Evolutionary conservation across 2,888 invertebrate genomes (phyloP), one percentile per base, ranked within the genome.

Genomic region (Diarsia rubi): DNA sequence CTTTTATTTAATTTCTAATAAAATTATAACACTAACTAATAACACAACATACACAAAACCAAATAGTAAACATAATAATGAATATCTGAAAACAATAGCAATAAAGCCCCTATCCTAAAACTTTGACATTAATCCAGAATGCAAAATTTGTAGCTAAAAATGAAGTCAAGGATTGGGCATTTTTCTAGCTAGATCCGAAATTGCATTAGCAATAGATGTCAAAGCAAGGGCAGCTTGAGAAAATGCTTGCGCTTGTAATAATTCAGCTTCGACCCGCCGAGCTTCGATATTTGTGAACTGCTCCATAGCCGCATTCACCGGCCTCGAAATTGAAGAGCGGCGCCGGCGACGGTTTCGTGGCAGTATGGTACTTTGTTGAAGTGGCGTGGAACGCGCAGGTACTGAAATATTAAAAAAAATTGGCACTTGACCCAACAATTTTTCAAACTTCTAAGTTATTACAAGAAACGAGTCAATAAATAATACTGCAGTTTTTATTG

Each of bases 371-470:
- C 24, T 63, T 24, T 24, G 49, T 42, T 6, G 42, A 19, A 37
- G 69, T 45, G 45, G 68, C 44, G 68, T 69, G 31, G 27, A n/a
- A 66, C 27, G 19, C 14, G 44, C 69, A 69, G 45, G 59, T 59
- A 69, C 69, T 69, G 59, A 47, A 69, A 69, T 42, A 68, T 68
- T 19, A 69, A 69, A 69, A 31, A 69, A 57, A 59, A 67, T 42
- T n/a, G 4, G n/a, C 47, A 24, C 45, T 69, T 37, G 31, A 16
- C 65, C 14, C 37, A 42, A 37, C 52, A 37, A 37, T n/a, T 16
- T 66, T 66, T 37, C n/a, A 66, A 66, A 37, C 14, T 66, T 19
- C 5, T 52, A 0, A 64, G 64, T 45, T 45, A 19, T 45, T 27
- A 45, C 45, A 64, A 64, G 45, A 45, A n/a, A 42, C 44, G 12